Percentiles rank a stretch among this genome's conserved stretches.
Evolutionary conservation across 2,888 invertebrate genomes (phyloP).

Genomic region (Thymelicus sylvestris): DNA sequence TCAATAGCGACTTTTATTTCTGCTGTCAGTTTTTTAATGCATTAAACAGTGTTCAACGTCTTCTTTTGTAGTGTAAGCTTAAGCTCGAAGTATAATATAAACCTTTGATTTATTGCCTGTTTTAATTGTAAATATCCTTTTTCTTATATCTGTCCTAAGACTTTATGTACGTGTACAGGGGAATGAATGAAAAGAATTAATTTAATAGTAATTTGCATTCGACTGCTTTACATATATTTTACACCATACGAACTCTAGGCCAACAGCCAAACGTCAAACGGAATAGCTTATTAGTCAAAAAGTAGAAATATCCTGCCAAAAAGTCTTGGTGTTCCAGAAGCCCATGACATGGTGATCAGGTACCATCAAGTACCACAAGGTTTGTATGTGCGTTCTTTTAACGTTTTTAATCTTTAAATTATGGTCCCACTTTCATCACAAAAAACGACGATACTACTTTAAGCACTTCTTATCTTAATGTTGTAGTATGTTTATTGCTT

Average conservation of each 20-base stretch:
- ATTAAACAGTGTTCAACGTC: not conserved
- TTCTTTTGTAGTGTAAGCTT: not conserved
- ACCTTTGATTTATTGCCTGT: not conserved
- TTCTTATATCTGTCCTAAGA: no score
- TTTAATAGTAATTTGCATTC: no score
- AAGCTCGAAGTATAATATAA: not conserved
- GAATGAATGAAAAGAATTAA: no score
- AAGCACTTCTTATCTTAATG: slow-evolving; percentile 32
- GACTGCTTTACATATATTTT: no score
- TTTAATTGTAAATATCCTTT: not conserved
- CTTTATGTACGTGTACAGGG: no score
- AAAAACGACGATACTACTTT: slow-evolving; percentile 18
- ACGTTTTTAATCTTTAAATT: slow-evolving; percentile 22
- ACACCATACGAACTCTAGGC: no score
- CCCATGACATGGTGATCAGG: no score
- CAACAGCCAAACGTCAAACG: no score
- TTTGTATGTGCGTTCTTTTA: slow-evolving; percentile 14
- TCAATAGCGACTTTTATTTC: slow-evolving; percentile 26
- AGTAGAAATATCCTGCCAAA: not conserved
- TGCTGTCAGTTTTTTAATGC: not conserved
- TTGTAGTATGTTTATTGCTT: slow-evolving; percentile 30
- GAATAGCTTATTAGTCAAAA: not conserved
- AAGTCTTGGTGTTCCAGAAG: no score
- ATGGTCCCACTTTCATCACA: slow-evolving; percentile 47
- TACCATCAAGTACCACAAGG: no score